Evolutionary conservation across 2,113 vertebrate species (phyloP), one percentile per base, ranked within the genome.

Genomic region (Sebastes fasciatus): DNA sequence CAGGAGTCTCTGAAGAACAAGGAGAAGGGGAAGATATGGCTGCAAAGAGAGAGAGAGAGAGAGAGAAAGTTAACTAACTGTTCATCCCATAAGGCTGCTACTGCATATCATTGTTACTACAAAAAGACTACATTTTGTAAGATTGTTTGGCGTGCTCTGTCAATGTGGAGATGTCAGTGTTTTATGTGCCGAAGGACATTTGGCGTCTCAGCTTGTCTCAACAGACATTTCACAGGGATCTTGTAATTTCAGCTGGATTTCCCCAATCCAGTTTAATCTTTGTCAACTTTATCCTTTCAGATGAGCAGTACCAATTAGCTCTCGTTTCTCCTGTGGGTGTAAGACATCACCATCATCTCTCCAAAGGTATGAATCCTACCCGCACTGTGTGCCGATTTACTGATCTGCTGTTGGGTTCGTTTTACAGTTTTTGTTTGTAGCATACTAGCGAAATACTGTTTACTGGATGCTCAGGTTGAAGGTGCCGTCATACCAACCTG

Each of bases 231-330:
- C 61, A 26, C 23, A 49, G 62, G 16, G 61, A 70, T 75, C 84
- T 63, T 84, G 23, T 71, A 8, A 88, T 73, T 72, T 89, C 55
- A 73, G 55, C 81, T 89, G 90, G 92, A 92, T 85, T 93, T 92
- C 86, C 89, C 90, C 82, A 8, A 83, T 80, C 75, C 70, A 10
- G 58, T 86, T 70, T 55, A 70, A 77, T 87, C 71, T 12, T 63
- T 88, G 82, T 82, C 80, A 82, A 80, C 74, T 45, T 61, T 58
- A 75, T 67, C 43, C 64, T 71, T n/a, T 46, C 57, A 76, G 43
- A 68, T 67, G 63, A 21, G 43, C 64, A 12, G 62, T 5, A 76
- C 62, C 72, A 69, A 78, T 85, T 72, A 80, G 63, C 75, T 71
- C 65, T 51, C 10, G 17, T 82, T 62, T 73, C 72, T 77, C 74